Evolutionary conservation across 1,140 invertebrate species (phyloP).

Genomic region (Tetragonula clypearis): DNA sequence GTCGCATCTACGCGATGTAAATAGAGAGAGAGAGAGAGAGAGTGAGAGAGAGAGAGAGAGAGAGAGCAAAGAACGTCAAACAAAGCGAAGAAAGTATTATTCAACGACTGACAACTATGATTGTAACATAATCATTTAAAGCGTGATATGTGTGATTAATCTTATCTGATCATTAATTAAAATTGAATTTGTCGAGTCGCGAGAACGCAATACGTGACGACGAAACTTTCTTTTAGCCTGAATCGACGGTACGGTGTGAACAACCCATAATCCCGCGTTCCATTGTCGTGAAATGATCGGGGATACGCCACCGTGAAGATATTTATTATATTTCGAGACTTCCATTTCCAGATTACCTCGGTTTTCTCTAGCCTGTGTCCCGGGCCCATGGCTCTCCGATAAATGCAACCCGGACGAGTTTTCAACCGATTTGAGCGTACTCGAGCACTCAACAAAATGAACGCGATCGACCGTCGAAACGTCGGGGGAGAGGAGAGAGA

Average conservation of each 20-base stretch:
- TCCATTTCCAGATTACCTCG: conserved; percentile 40
- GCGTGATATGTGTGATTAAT: too few species aligned
- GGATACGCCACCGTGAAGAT: neutral
- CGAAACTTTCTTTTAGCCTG: neutral
- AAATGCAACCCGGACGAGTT: conserved; percentile 25
- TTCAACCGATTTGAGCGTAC: conserved; percentile 22
- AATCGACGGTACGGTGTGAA: neutral
- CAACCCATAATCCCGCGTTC: conserved; percentile 1
- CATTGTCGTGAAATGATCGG: conserved; percentile 2
- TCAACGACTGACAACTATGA: too few species aligned
- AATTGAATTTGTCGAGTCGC: neutral
- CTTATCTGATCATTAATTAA: too few species aligned
- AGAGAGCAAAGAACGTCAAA: too few species aligned
- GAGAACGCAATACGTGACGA: neutral
- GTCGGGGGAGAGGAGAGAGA: neutral
- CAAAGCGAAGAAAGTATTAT: too few species aligned
- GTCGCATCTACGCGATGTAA: too few species aligned
- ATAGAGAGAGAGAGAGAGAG: too few species aligned
- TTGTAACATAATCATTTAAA: too few species aligned
- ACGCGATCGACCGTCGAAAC: conserved; percentile 36
- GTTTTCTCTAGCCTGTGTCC: neutral
- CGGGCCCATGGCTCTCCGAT: conserved; percentile 4
- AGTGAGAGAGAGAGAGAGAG: too few species aligned
- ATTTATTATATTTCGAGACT: conserved; percentile 39
- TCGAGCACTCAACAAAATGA: conserved; percentile 48